These are phyloP conservation scores for Plagodis dolabraria DNA, from an alignment of 2,888 invertebrate species.

Conservation along the genomic window DNA sequence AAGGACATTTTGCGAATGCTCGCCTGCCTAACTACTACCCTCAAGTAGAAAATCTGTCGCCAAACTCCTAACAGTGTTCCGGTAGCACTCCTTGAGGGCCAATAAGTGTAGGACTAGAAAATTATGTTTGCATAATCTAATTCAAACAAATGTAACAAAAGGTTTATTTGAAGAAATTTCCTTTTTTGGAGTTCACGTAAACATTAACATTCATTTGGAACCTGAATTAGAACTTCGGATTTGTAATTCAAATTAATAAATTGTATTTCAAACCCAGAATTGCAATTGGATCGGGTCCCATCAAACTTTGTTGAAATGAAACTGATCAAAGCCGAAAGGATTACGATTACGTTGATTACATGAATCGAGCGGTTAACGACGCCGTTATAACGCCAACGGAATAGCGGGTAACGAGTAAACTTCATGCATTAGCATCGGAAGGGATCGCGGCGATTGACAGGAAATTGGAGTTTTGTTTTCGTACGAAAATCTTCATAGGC, in stretches of 20 bases:
- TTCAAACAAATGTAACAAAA: no score
- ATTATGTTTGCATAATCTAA: no score
- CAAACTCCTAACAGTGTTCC: no score
- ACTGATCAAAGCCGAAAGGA: slow-evolving; percentile 22
- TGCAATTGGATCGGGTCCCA: slow-evolving; percentile 12
- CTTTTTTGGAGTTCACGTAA: no score
- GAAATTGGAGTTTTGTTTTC: slow-evolving; percentile 11
- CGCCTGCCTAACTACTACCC: no score
- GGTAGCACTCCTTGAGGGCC: no score
- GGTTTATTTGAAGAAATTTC: no score
- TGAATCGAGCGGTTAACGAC: slow-evolving; percentile 5
- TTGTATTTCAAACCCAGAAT: not conserved
- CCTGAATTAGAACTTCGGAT: no score
- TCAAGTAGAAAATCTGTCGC: no score
- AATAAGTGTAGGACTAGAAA: no score
- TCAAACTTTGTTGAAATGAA: slow-evolving; percentile 30
- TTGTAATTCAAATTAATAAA: slow-evolving; percentile 2
- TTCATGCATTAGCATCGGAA: slow-evolving; percentile 29
- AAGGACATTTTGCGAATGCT: no score
- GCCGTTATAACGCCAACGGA: slow-evolving; percentile 10
- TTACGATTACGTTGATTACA: slow-evolving; percentile 11
- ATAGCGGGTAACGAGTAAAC: slow-evolving; percentile 35
- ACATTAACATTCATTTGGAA: no score
- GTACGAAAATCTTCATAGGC: not conserved
- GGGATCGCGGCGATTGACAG: slow-evolving; percentile 20